Base-by-base conservation (phyloP, 2,888 invertebrate genomes). In the Penaeus monodon region DNA sequence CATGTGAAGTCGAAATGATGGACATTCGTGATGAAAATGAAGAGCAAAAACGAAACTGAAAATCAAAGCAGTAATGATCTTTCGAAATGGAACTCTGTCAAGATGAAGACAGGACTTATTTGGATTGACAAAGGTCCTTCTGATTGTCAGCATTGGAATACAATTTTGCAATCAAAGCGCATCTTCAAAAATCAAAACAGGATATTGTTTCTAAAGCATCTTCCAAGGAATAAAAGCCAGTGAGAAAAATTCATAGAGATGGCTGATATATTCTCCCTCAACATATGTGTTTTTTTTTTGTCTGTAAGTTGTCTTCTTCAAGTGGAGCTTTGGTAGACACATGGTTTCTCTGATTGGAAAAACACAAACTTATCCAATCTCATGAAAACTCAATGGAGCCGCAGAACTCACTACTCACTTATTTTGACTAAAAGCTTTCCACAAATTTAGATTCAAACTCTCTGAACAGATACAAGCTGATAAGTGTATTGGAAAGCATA, bases 391-490 rank as follows among this genome's bases (percentile, higher is more conserved):
- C 73, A 57, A 73, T 24, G 49, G 82, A 86, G 44, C 86, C 74
- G 2, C 85, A 76, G 85, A 86, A 20, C 49, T 76, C 78, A 64
- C 64, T 76, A 38, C 44, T 84, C 8, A 76, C 86, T 77, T 85
- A 85, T 38, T 76, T 84, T 10, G 74, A 63, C 10, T 85, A 83
- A 66, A 86, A 85, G 63, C 74, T 44, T 12, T 76, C 77, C 38
- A 64, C 84, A 84, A 86, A 57, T 27, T 63, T 85, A 29, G 84
- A 86, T n/a, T 86, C 24, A n/a, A 27, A 85, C 83, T 85, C 57
- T 22, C 33, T 33, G 57, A 86, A 84, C 74, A 84, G 29, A 86
- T 76, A 77, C 38, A 74, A 76, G 27, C 38, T 33, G 76, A 86
- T 64, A 57, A 76, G 38, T 2, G 10, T 7, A 77, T 85, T 63